Base-by-base conservation (phyloP, 2,888 invertebrate genomes). In the Chrysodeixis includens region DNA sequence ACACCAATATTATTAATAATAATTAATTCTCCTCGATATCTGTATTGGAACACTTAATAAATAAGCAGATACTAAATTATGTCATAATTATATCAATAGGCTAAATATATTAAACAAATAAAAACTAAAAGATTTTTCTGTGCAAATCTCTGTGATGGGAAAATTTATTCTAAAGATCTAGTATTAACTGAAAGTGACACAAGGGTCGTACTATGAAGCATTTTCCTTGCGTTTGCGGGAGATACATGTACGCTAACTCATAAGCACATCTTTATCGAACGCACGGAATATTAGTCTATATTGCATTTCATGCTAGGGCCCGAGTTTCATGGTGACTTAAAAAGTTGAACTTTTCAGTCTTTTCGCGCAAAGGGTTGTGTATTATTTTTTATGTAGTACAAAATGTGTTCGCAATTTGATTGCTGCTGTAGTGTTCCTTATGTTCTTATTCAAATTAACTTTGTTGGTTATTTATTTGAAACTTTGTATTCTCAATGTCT, bases 351-450 rank as follows among this genome's bases (percentile, higher is more conserved):
- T 93, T 92, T 92, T 93, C 94, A 93, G 93, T 93, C 92, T 93
- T 92, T 95, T 93, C 93, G 94, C 94, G 95, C 94, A 94, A 94
- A 94, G 86, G 95, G 95, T 95, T 95, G 95, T 95, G 95, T 95
- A 93, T 95, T 93, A 93, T 94, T 95, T 94, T 87, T 95, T 95
- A 93, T 90, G 93, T 95, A 94, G 95, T 95, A 94, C 95, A 95
- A 94, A 88, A 95, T 94, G 94, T 94, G 94, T 95, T 94, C 92
- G 95, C 95, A 95, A 95, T 95, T 93, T 93, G 92, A 95, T 95
- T 95, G 95, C 95, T 93, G 91, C 92, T 92, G 89, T 94, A 93
- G 93, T 93, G 94, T 94, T 94, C 94, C 94, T 94, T 94, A 86
- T 92, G 87, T 93, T 93, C 90, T 91, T 88, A 84, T 90, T 90